Conservation (phyloP, 2,888 invertebrate species). For the Drosophila mayaguana region DNA sequence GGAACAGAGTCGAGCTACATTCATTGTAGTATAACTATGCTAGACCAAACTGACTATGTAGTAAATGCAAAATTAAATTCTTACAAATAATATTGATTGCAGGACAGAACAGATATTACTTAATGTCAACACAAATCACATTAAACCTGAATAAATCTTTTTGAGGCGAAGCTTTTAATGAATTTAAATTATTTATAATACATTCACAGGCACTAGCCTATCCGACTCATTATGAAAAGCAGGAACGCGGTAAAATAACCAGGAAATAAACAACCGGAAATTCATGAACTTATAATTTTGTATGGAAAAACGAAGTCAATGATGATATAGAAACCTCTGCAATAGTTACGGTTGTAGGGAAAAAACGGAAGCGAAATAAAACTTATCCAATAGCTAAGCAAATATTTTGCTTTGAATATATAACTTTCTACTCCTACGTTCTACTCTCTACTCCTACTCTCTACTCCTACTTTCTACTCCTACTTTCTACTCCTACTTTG, state of each 20-base stretch:
- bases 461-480: background rate
- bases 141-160: no score
- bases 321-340: no score
- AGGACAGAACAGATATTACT: background rate
- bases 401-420: constrained; percentile 1
- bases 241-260: background rate
- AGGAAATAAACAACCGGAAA: background rate
- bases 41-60: no score
- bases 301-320: background rate
- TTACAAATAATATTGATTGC: background rate
- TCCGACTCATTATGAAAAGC: background rate
- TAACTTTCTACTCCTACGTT: background rate
- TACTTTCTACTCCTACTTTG: background rate
- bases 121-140: no score
- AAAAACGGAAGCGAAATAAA: background rate
- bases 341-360: no score
- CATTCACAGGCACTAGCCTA: background rate
- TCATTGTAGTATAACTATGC: background rate
- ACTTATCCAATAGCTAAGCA: background rate
- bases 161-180: no score
- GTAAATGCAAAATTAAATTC: background rate
- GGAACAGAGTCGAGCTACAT: background rate
- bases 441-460: no score
- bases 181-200: background rate
- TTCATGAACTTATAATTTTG: background rate